Conservation (phyloP, 1,140 invertebrate genomes). For the Eueides isabella region DNA sequence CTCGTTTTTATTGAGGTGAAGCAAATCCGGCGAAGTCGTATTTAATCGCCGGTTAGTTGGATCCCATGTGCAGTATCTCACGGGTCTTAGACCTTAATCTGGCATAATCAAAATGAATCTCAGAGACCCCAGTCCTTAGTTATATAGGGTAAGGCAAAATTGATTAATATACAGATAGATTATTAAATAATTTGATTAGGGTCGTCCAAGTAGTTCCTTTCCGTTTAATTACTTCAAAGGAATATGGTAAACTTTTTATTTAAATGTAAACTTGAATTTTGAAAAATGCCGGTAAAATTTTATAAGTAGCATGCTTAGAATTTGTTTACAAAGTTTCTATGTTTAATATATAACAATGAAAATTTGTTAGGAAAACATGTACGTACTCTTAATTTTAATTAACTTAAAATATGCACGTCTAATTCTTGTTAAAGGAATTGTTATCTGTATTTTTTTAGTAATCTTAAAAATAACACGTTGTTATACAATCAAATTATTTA, state of each 20-base stretch:
- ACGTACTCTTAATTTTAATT: too few relatives aligned
- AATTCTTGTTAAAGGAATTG: not conserved
- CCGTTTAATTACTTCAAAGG: not conserved
- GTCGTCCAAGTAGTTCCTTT: not conserved
- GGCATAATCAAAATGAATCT: slow-evolving; percentile 57
- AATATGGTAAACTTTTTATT: not conserved
- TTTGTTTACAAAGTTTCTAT: too few relatives aligned
- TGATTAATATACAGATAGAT: slow-evolving; percentile 43
- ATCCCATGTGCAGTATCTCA: slow-evolving; percentile 62
- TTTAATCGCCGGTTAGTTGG: slow-evolving; percentile 56
- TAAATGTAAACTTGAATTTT: not conserved
- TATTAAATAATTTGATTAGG: slow-evolving; percentile 15
- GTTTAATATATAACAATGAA: too few relatives aligned
- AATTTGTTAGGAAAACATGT: too few relatives aligned
- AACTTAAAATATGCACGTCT: too few relatives aligned
- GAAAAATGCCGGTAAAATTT: too few relatives aligned
- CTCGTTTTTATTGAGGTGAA: slow-evolving; percentile 43
- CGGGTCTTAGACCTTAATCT: slow-evolving; percentile 67
- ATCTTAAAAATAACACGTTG: not conserved
- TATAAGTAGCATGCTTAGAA: too few relatives aligned
- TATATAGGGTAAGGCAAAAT: slow-evolving; percentile 45
- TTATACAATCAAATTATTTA: too few relatives aligned
- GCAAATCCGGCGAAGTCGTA: slow-evolving; percentile 50
- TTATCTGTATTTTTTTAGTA: not conserved
- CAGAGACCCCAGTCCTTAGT: slow-evolving; percentile 43